Conservation (phyloP, 1,140 invertebrate species). For the Harpegnathos saltator region DNA sequence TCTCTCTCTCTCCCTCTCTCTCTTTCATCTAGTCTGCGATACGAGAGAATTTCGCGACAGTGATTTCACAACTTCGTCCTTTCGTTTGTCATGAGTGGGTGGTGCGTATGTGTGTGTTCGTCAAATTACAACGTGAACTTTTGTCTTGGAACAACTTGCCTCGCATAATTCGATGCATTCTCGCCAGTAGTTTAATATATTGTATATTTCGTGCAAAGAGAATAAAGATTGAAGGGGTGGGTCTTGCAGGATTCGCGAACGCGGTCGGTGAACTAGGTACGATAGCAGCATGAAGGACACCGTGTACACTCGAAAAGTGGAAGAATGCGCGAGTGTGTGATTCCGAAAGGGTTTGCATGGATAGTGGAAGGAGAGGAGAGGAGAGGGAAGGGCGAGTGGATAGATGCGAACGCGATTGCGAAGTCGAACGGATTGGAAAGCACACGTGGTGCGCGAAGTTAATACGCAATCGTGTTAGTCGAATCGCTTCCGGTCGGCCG, state of each 20-base stretch:
- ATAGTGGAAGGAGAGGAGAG: background rate
- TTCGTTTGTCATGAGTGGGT: no score
- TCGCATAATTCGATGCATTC: background rate
- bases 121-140: no score
- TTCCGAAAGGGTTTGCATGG: background rate
- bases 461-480: slow-evolving; percentile 84
- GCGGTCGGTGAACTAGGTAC: background rate
- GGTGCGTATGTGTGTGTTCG: no score
- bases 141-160: background rate
- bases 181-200: background rate
- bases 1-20: slow-evolving; percentile 10
- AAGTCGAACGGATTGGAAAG: slow-evolving; percentile 59
- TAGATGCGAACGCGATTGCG: slow-evolving; percentile 53
- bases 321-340: slow-evolving; percentile 20
- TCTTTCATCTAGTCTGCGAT: no score
- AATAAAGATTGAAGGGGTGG: background rate
- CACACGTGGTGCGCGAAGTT: slow-evolving; percentile 79
- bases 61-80: no score
- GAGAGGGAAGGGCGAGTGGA: background rate
- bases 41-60: no score
- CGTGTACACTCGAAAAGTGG: background rate
- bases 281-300: background rate
- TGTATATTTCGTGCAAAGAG: no score
- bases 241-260: background rate
- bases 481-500: slow-evolving; percentile 80